A percentile compares a stretch with the other conserved stretches of the same genome.
These are phyloP conservation scores for Sphaerodactylus townsendi DNA, from an alignment of 2,113 vertebrate genomes.

Conservation along the genomic window DNA sequence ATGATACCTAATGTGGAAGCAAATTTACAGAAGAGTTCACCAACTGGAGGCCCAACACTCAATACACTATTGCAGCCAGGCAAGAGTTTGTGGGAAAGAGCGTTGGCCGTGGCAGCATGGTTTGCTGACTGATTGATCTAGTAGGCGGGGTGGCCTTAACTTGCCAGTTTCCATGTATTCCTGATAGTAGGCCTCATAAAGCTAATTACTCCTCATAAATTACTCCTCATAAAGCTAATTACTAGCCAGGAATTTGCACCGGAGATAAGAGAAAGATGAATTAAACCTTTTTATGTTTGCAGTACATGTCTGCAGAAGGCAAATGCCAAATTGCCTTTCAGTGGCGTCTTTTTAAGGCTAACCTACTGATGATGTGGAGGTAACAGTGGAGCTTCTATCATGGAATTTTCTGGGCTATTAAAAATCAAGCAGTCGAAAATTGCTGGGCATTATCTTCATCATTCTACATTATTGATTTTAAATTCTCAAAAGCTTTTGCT, in stretches of 20 bases:
- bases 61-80: not conserved
- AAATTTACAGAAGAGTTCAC: not conserved
- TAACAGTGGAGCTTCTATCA: constrained; percentile 8
- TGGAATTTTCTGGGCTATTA: not conserved
- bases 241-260: not conserved
- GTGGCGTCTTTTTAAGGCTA: constrained; percentile 4
- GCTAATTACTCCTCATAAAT: not conserved
- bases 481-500: constrained; percentile 2
- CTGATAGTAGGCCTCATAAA: not conserved
- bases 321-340: constrained; percentile 1
- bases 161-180: not conserved
- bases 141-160: not conserved
- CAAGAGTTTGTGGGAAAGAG: not conserved
- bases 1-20: no score
- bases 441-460: not conserved
- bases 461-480: not conserved
- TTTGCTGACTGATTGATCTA: not conserved
- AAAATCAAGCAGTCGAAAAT: constrained; percentile 11
- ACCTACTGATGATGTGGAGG: constrained; percentile 17
- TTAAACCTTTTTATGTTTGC: constrained; percentile 26
- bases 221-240: not conserved
- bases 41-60: not conserved
- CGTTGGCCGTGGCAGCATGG: not conserved
- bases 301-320: constrained; percentile 4
- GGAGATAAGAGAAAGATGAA: not conserved